Evolutionary conservation across 2,113 vertebrate genomes (phyloP).

Genomic region (Coreoperca whiteheadi): DNA sequence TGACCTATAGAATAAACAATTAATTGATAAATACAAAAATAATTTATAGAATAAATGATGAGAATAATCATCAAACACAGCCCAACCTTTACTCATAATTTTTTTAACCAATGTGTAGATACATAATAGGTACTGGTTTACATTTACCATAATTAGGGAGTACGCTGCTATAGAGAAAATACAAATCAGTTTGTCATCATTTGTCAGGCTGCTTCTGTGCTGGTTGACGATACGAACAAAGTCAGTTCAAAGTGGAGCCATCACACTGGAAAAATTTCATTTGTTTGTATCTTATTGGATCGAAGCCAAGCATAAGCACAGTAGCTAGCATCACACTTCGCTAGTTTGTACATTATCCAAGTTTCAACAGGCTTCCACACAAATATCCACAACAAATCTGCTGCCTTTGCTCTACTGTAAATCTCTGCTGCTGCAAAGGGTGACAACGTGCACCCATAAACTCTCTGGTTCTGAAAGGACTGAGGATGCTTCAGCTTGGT

Average conservation of each 20-base stretch:
- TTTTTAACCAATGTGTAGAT: no score
- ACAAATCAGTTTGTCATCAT: neutral
- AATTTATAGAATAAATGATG: no score
- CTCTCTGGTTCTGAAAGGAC: neutral
- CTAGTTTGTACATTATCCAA: neutral
- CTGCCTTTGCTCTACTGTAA: neutral
- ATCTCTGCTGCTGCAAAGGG: neutral
- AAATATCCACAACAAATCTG: neutral
- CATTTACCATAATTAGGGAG: neutral
- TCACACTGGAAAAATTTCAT: neutral
- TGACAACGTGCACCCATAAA: neutral
- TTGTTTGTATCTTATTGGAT: neutral
- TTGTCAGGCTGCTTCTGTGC: neutral
- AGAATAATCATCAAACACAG: no score
- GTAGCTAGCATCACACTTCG: neutral
- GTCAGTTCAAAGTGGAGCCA: neutral
- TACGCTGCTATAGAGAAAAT: neutral
- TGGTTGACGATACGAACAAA: neutral
- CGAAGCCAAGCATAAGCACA: neutral
- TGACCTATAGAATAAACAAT: no score
- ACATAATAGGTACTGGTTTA: no score
- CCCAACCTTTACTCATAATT: no score
- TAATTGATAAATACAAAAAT: no score
- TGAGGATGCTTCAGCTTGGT: neutral
- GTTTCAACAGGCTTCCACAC: neutral